These are phyloP conservation scores for Forbesichthys agassizii DNA, from an alignment of 2,113 vertebrate genomes.

Conservation along the genomic window DNA sequence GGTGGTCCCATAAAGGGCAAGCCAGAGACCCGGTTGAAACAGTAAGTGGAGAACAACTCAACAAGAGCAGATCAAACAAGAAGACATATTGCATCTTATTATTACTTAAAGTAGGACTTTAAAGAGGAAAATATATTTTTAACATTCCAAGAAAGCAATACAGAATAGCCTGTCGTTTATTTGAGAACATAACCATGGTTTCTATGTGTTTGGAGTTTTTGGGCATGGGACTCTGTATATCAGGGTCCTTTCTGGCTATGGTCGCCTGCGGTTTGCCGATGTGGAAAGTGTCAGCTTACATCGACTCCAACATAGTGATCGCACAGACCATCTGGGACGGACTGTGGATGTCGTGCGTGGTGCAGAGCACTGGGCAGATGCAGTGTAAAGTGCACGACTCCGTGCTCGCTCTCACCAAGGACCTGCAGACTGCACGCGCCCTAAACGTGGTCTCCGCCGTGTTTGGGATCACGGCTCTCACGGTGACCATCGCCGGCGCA, in stretches of 20 bases:
- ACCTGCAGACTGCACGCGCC: slow-evolving; percentile 87
- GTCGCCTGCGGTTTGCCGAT: slow-evolving; percentile 88
- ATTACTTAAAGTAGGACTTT: background rate
- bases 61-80: too few species aligned
- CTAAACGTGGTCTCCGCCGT: slow-evolving; percentile 86
- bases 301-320: slow-evolving; percentile 89
- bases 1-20: too few species aligned
- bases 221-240: slow-evolving; percentile 80
- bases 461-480: slow-evolving; percentile 82
- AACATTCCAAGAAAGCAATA: background rate
- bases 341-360: slow-evolving; percentile 94
- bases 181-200: slow-evolving; percentile 72
- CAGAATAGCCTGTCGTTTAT: background rate
- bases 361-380: slow-evolving; percentile 92
- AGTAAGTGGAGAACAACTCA: too few species aligned
- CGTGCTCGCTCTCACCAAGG: slow-evolving; percentile 72
- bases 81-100: too few species aligned
- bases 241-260: slow-evolving; percentile 87
- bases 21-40: too few species aligned
- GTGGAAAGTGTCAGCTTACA: slow-evolving; percentile 92
- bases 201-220: slow-evolving; percentile 84
- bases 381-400: slow-evolving; percentile 89
- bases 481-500: slow-evolving; percentile 86
- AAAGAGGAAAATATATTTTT: background rate
- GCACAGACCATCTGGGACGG: slow-evolving; percentile 91